phyloP scores from a whole-genome alignment of 2,797 vertebrate genomes.

The Sebastes variabilis region DNA sequence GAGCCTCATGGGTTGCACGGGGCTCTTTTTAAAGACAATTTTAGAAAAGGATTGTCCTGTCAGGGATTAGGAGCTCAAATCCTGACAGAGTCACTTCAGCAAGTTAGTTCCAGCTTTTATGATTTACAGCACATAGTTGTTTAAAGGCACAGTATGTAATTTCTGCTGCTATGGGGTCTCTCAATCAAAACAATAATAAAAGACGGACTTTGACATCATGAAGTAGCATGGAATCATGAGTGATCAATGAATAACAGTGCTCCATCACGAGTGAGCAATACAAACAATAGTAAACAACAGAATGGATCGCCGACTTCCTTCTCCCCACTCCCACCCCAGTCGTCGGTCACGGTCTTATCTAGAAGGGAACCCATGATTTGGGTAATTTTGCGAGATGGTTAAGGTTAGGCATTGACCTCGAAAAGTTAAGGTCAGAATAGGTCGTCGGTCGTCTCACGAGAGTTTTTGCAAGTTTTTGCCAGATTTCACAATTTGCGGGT shows the following conservation, averaged over 20 bases:
- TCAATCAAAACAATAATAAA: neutral
- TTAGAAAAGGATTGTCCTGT: neutral
- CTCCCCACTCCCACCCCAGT: too few species aligned
- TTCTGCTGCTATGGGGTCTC: neutral
- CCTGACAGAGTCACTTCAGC: constrained; percentile 9
- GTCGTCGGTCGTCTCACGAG: too few species aligned
- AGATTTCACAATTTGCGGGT: too few species aligned
- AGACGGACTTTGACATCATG: neutral
- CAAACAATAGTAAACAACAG: neutral
- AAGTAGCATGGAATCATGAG: neutral
- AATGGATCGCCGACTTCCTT: neutral
- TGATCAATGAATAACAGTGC: neutral
- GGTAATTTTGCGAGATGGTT: too few species aligned
- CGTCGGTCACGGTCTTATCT: too few species aligned
- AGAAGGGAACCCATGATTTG: too few species aligned
- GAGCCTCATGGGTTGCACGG: neutral
- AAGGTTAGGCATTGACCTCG: too few species aligned
- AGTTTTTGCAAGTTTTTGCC: too few species aligned
- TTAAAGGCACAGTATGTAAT: neutral
- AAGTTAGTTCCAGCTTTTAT: constrained; percentile 1
- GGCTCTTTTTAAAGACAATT: neutral
- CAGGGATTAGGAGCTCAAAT: constrained; percentile 7
- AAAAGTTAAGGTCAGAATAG: too few species aligned
- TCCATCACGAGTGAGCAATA: neutral
- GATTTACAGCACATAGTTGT: constrained; percentile 1